Evolutionary conservation across 1,140 invertebrate genomes (phyloP), one percentile per base, ranked within the genome.

Genomic region (Paraescarpia echinospica): DNA sequence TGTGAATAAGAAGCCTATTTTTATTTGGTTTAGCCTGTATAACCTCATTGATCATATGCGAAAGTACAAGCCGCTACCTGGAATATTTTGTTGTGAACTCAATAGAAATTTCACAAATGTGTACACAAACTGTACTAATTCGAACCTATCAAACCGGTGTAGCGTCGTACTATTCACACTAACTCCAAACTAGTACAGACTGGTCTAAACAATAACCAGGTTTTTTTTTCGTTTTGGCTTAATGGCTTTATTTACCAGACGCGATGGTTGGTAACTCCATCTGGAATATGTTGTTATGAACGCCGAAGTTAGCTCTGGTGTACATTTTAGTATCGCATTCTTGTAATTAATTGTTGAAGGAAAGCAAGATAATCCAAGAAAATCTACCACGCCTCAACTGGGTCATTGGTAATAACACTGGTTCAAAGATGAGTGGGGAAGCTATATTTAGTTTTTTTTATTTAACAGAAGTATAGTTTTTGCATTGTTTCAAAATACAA

Each of bases 91-190:
- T n/a, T n/a, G n/a, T n/a, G n/a, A n/a, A n/a, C n/a, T n/a, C n/a
- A n/a, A n/a, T n/a, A n/a, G n/a, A n/a, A n/a, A n/a, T n/a, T n/a
- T n/a, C n/a, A n/a, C n/a, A n/a, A n/a, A n/a, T n/a, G n/a, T n/a
- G n/a, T n/a, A n/a, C n/a, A 12, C 41, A 41, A 41, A 31, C 8
- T 5, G 34, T 33, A 35, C 93, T 33, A 41, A 93, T 34, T 18
- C 92, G 92, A 34, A 12, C n/a, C n/a, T 93, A 92, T 33, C 92
- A 93, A 22, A 59, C 33, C 33, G 88, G 90, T 90, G 33, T 4
- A 27, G 33, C 35, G n/a, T 34, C 18, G 12, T 34, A 1, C 18
- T 4, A 12, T 41, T 41, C 2, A 18, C 8, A 41, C 18, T 90
- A 0, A 33, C n/a, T 41, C 18, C 35, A 22, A 22, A 34, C 5